phyloP scores from a whole-genome alignment of 2,888 invertebrate genomes.

The Hoplodrina ambigua region DNA sequence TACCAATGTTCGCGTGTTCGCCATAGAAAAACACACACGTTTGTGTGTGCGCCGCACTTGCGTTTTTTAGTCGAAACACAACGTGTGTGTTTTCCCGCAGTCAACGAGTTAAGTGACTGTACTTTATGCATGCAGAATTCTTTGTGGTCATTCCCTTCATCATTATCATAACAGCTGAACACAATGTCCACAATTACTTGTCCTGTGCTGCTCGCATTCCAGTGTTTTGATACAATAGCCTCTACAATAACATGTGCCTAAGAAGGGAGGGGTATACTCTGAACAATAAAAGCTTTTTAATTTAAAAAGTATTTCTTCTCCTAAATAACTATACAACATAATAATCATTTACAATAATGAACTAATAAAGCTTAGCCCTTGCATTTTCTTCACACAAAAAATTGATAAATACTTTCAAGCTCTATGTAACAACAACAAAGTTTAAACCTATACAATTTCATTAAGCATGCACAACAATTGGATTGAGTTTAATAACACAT shows the following conservation, averaged over 20 bases:
- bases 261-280: not conserved
- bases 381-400: constrained; percentile 24
- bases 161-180: too few relatives aligned
- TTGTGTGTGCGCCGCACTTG: too few relatives aligned
- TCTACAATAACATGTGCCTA: not conserved
- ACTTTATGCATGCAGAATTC: too few relatives aligned
- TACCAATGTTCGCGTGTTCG: too few relatives aligned
- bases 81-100: too few relatives aligned
- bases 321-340: constrained; percentile 46
- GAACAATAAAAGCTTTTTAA: not conserved
- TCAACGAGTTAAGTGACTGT: too few relatives aligned
- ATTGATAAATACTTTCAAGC: constrained; percentile 20
- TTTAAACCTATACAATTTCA: constrained; percentile 19
- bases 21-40: too few relatives aligned
- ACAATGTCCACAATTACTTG: too few relatives aligned
- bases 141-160: too few relatives aligned
- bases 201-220: too few relatives aligned
- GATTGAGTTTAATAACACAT: constrained; percentile 2
- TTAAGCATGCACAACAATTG: constrained; percentile 20
- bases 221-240: too few relatives aligned
- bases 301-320: constrained; percentile 34
- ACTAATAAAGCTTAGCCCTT: constrained; percentile 16
- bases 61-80: too few relatives aligned
- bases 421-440: constrained; percentile 16
- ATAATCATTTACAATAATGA: constrained; percentile 33